These are phyloP conservation scores for Tiphia femorata DNA, from an alignment of 2,888 invertebrate genomes.

Conservation along the genomic window DNA sequence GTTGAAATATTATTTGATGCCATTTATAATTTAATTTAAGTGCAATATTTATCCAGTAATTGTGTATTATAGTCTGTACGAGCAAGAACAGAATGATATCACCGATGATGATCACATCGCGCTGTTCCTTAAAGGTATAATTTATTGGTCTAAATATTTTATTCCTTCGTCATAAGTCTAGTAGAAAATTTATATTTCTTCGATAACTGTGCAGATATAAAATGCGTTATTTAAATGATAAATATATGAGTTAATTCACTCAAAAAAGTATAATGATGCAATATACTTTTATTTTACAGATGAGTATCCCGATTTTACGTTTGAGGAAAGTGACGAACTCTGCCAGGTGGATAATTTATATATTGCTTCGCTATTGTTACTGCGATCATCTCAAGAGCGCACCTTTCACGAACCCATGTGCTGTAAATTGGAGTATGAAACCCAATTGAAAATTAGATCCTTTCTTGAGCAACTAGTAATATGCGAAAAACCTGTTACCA, in stretches of 20 bases:
- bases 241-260: conserved; percentile 1
- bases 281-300: conserved; percentile 32
- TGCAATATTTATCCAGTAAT: not conserved
- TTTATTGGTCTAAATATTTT: not conserved
- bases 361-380: conserved; percentile 71
- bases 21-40: not conserved
- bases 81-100: conserved; percentile 16
- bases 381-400: conserved; percentile 72
- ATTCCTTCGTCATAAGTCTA: not conserved
- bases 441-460: conserved; percentile 72
- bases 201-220: no score
- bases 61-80: conserved; percentile 18
- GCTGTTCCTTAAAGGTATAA: conserved; percentile 31
- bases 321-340: conserved; percentile 59
- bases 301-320: conserved; percentile 71
- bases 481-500: conserved; percentile 67
- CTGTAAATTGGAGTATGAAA: conserved; percentile 69
- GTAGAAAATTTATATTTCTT: no score
- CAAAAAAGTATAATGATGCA: not conserved
- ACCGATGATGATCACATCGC: conserved; percentile 14
- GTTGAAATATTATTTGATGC: conserved; percentile 7
- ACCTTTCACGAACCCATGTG: conserved; percentile 73
- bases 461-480: conserved; percentile 72
- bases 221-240: not conserved
- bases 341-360: conserved; percentile 67